Evolutionary conservation across 2,113 vertebrate genomes (phyloP).

Genomic region (Gymnorhina tibicen): DNA sequence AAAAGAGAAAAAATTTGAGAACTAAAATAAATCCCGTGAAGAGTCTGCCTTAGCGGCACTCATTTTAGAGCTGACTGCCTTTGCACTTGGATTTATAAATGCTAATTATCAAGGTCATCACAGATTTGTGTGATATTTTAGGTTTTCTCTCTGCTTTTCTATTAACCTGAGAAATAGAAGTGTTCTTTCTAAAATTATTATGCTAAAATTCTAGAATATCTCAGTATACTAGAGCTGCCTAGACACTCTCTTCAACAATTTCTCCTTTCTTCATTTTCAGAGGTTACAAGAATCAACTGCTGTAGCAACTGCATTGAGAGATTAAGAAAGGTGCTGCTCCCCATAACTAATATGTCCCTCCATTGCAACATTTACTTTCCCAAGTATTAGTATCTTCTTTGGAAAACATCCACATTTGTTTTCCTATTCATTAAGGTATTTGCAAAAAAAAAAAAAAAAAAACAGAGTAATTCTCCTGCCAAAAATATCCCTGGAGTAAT

Average conservation of each 20-base stretch:
- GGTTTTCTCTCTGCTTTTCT: not conserved
- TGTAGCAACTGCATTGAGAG: not conserved
- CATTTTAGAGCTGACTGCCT: not conserved
- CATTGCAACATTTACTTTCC: not conserved
- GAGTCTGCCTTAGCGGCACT: not conserved
- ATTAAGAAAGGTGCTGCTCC: not conserved
- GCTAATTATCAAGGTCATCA: not conserved
- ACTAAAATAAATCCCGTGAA: not conserved
- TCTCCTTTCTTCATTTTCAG: not conserved
- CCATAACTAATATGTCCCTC: not conserved
- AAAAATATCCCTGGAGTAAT: not conserved
- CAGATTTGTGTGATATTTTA: not conserved
- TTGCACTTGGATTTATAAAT: not conserved
- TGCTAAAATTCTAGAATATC: not conserved
- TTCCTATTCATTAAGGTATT: not conserved
- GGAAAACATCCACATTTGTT: not conserved
- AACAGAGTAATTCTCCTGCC: not conserved
- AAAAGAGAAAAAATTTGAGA: not conserved
- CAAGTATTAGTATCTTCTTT: not conserved
- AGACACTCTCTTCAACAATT: not conserved
- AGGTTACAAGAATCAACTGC: not conserved
- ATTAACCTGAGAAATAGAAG: not conserved
- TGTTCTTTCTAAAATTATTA: not conserved
- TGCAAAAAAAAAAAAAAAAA: not conserved
- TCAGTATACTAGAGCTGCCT: not conserved